Evolutionary conservation across 37 sponge, comb jelly and placozoan genomes (phyloP).

Genomic region (Ephydatia muelleri): DNA sequence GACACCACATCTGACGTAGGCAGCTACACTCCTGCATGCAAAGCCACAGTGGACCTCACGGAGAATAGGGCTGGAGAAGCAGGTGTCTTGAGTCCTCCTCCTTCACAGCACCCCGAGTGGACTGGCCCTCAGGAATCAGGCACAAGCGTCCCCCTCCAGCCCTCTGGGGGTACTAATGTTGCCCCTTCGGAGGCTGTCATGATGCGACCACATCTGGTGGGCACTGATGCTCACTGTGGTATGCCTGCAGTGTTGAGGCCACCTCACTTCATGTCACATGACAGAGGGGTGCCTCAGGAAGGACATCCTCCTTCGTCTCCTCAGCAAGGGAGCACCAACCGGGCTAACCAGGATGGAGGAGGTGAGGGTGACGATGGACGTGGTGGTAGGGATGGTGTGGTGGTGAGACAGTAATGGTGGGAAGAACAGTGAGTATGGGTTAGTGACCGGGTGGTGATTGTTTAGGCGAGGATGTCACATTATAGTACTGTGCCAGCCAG

Average conservation of each 20-base stretch:
- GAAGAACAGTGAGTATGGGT: not conserved
- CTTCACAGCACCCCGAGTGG: conserved; percentile 2
- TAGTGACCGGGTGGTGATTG: not conserved
- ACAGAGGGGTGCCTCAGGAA: not conserved
- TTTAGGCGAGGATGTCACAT: too few relatives aligned
- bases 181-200: not conserved
- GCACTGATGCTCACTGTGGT: not conserved
- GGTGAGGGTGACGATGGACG: not conserved
- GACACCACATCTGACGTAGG: conserved; percentile 5
- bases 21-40: conserved; percentile 1
- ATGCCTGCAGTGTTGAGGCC: not conserved
- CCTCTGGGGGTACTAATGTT: not conserved
- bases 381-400: too few relatives aligned
- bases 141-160: not conserved
- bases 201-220: conserved; percentile 3
- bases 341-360: not conserved
- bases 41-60: not conserved
- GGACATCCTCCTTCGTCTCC: not conserved
- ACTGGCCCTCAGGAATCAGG: not conserved
- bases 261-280: not conserved
- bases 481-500: too few relatives aligned
- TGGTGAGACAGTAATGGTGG: not conserved
- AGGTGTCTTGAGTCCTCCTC: not conserved
- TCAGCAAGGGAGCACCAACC: not conserved
- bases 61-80: not conserved